These are phyloP conservation scores for Rissa tridactyla DNA, from an alignment of 2,113 vertebrate genomes.

Conservation along the genomic window DNA sequence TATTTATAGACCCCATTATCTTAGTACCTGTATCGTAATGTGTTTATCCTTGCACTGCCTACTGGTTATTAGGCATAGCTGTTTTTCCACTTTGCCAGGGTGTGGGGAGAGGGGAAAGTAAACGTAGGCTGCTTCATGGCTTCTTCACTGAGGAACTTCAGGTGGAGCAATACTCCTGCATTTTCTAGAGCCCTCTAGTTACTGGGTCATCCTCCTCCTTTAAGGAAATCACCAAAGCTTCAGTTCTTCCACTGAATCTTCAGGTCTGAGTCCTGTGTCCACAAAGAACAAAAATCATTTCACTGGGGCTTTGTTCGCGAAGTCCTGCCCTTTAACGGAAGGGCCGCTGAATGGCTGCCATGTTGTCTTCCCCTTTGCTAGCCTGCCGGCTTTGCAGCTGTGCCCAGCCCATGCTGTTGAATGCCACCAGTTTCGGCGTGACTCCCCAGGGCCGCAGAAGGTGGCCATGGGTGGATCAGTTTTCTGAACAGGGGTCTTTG, in stretches of 20 bases:
- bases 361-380: neutral
- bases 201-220: neutral
- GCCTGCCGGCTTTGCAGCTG: neutral
- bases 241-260: neutral
- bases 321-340: neutral
- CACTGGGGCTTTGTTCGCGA: neutral
- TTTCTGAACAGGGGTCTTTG: neutral
- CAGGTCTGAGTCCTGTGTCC: neutral
- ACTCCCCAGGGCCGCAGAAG: rapidly evolving
- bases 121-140: neutral
- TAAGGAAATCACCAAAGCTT: rapidly evolving
- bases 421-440: rapidly evolving
- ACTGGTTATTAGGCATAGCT: neutral
- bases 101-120: neutral
- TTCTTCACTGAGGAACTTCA: neutral
- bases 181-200: neutral
- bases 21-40: neutral
- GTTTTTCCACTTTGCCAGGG: neutral
- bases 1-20: neutral
- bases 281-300: neutral
- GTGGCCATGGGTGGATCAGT: rapidly evolving
- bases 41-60: neutral
- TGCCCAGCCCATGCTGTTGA: neutral
- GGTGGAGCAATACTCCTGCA: neutral
- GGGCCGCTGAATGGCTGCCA: rapidly evolving